A percentile compares a stretch with the other conserved stretches of the same genome.
Conservation (phyloP, 2,797 vertebrate species). For the Staurois parvus region DNA sequence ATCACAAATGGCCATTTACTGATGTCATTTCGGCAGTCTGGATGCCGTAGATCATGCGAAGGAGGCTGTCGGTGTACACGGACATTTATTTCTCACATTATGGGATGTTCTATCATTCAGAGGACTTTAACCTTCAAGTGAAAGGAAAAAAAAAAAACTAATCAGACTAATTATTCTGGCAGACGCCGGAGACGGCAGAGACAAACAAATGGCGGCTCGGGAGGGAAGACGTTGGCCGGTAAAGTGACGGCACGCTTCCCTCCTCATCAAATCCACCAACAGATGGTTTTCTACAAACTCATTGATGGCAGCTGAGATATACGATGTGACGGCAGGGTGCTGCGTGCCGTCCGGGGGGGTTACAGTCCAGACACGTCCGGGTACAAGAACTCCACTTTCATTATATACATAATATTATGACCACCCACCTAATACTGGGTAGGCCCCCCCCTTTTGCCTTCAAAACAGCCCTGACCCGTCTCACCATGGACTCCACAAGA, state of each 20-base stretch:
- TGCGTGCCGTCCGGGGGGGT: neutral
- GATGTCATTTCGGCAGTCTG: too few relatives aligned
- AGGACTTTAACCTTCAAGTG: neutral
- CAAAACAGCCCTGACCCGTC: too few relatives aligned
- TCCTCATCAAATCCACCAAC: constrained; percentile 48
- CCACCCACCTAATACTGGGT: too few relatives aligned
- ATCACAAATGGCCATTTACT: too few relatives aligned
- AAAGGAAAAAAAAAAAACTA: neutral
- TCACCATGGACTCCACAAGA: too few relatives aligned
- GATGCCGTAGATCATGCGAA: too few relatives aligned
- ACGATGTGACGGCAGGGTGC: constrained; percentile 40
- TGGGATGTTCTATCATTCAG: neutral
- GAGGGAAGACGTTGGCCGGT: constrained; percentile 1
- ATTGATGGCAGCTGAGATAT: constrained; percentile 41
- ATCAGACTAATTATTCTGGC: constrained; percentile 44
- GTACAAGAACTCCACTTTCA: too few relatives aligned
- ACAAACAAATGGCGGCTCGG: constrained; percentile 1
- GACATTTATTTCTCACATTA: too few relatives aligned
- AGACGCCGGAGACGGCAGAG: neutral
- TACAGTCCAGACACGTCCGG: too few relatives aligned
- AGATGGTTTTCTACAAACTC: constrained; percentile 53
- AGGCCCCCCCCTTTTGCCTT: too few relatives aligned
- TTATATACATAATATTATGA: too few relatives aligned
- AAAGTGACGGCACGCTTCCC: constrained; percentile 36
- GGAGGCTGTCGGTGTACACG: too few relatives aligned